A percentile compares a stretch with the other conserved stretches of the same genome.
Evolutionary conservation across 2,113 vertebrate species (phyloP).

Genomic region (Choloepus hoffmanni): DNA sequence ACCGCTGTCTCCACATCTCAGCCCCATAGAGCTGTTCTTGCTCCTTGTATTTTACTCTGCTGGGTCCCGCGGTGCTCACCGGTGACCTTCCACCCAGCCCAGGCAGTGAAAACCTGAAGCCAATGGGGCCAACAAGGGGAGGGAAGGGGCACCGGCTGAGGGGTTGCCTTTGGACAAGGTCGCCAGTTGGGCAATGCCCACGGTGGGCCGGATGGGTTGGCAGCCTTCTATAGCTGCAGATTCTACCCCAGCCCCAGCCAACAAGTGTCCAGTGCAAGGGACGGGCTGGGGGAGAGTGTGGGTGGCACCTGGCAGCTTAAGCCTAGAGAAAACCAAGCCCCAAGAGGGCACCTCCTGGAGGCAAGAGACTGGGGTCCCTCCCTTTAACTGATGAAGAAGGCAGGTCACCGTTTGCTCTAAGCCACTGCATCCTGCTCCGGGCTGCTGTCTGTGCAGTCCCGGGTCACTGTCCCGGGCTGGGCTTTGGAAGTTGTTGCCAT

Average conservation of each 20-base stretch:
- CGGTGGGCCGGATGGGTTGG: fast-evolving
- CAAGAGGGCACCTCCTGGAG: fast-evolving
- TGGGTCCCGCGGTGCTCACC: not conserved
- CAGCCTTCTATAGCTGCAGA: not conserved
- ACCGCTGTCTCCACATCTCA: not conserved
- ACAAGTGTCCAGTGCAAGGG: fast-evolving
- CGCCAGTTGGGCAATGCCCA: fast-evolving
- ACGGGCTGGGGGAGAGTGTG: not conserved
- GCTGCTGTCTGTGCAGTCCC: not conserved
- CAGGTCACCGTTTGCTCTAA: fast-evolving
- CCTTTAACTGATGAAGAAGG: fast-evolving
- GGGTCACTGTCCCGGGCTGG: fast-evolving
- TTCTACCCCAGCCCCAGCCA: not conserved
- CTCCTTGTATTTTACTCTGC: not conserved
- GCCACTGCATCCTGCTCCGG: fast-evolving
- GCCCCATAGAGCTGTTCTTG: not conserved
- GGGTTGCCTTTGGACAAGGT: not conserved
- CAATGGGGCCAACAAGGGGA: not conserved
- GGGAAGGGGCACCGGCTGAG: not conserved
- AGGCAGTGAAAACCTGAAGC: not conserved
- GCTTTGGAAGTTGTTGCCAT: not conserved
- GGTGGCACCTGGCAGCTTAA: fast-evolving
- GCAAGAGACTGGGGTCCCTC: not conserved
- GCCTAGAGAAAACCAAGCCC: not conserved
- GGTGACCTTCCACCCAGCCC: not conserved